Conservation (phyloP, 2,888 invertebrate species). For the Pyrrhia umbra region DNA sequence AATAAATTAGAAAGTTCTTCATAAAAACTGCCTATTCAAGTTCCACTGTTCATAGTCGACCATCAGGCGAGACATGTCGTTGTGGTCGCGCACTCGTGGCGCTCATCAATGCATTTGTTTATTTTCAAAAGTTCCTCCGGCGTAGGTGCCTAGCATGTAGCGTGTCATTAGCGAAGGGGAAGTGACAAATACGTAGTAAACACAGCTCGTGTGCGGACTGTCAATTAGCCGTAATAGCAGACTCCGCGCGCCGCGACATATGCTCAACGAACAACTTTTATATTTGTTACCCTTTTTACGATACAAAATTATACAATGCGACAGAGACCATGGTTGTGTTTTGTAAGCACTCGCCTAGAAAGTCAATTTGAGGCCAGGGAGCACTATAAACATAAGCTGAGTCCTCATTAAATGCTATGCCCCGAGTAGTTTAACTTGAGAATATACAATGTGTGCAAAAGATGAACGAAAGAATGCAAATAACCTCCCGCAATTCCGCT, state of each 20-base stretch:
- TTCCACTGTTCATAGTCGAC: conserved; percentile 44
- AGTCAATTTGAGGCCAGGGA: conserved; percentile 35
- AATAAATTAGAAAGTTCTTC: conserved; percentile 6
- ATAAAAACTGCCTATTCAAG: conserved; percentile 5
- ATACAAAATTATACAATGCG: conserved; percentile 78
- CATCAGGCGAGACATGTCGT: conserved; percentile 46
- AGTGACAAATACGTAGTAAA: conserved; percentile 87
- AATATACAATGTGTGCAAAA: conserved; percentile 39
- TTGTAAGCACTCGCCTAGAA: conserved; percentile 49
- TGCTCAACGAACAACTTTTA: conserved; percentile 81
- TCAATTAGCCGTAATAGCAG: conserved; percentile 86
- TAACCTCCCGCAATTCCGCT: conserved; percentile 20
- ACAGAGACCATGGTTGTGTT: conserved; percentile 38
- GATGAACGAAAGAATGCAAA: conserved; percentile 45
- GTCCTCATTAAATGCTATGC: conserved; percentile 40
- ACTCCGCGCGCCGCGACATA: conserved; percentile 78
- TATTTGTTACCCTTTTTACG: conserved; percentile 84
- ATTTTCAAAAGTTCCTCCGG: conserved; percentile 75
- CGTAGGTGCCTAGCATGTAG: conserved; percentile 66
- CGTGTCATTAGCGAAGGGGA: conserved; percentile 83
- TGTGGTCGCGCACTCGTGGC: conserved; percentile 53
- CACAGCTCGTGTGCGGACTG: conserved; percentile 80
- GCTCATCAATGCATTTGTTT: conserved; percentile 69
- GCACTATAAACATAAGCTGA: conserved; percentile 31
- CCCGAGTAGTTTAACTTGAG: conserved; percentile 16